Evolutionary conservation across 2,888 invertebrate species (phyloP), one percentile per base, ranked within the genome.

Genomic region (Sicus ferrugineus): DNA sequence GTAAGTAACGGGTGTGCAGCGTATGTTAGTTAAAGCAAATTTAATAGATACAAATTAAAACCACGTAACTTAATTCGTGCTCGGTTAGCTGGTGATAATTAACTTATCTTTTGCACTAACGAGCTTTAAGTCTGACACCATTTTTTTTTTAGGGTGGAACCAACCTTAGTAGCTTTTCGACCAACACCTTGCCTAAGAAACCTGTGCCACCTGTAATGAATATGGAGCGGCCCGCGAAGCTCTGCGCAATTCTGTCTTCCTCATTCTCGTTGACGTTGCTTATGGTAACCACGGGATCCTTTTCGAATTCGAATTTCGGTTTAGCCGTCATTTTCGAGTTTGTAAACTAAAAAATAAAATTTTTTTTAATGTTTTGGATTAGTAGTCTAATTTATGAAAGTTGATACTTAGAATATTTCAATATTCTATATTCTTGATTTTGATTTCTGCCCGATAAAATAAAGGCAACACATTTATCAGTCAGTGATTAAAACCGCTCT

Each of bases 161-260:
- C 73, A 74, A 85, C 85, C 85, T 80, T 54, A 86, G 74, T 21
- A 86, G 76, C 77, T 86, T 86, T 74, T 86, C 86, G 31, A 86
- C 81, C 42, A 86, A 76, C 70, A 86, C 86, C 76, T 86, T 86
- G 72, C 86, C 86, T 38, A 86, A 76, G 72, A 86, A 86, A n/a
- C 86, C 86, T 4, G 85, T 84, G 68, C 85, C 86, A 31, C 86
- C 86, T 38, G 86, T 85, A 67, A 86, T 83, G 70, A 86, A 82
- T 19, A 86, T 75, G 61, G 79, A 79, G 65, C 83, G 82, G 26
- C 80, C 84, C 66, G 79, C 78, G 69, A 83, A 84, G 68, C 81
- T 79, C 70, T 81, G 78, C 2, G 84, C 81, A 62, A 86, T 76
- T 64, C 85, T 83, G 77, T 86, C 85, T 69, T 80, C 81, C 69